Base-by-base conservation (phyloP, 2,797 vertebrate genomes). In the Anguilla pacifica region DNA sequence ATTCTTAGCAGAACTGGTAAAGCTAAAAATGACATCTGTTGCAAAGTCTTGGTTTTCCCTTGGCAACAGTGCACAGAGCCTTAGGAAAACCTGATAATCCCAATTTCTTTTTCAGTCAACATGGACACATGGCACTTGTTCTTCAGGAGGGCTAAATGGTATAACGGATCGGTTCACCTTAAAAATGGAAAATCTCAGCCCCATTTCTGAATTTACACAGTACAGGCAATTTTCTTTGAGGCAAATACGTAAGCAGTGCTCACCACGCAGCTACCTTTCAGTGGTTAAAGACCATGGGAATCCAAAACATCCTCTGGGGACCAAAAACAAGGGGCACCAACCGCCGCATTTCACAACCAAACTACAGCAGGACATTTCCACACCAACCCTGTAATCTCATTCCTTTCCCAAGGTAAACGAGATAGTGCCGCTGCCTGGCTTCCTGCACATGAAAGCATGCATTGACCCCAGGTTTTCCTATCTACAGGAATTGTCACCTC, bases 21-120 rank as follows among this genome's bases (percentile, higher is more conserved):
- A 86, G 28, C 89, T 85, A 10, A 86, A 89, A 88, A 90, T 88
- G 86, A 82, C 86, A 86, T 85, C 82, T 88, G 85, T 82, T 82
- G 87, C 84, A 85, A 72, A 84, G 46, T 82, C 79, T 25, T 82
- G 43, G 79, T 82, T 82, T 82, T n/a, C 46, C 79, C 46, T 82
- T 83, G 83, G 51, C 86, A 67, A 87, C 61, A 85, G 43, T 86
- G 87, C 79, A 83, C 22, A 67, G 87, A 83, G 57, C 39, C 72
- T 59, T 53, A 28, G n/a, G 72, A 51, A 53, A 53, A 43, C 46
- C 19, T 49, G 46, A 82, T 51, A 82, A n/a, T 22, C 43, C 79
- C 43, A 51, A 53, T 82, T 49, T 49, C 22, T 3, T 82, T 49
- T 10, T 51, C 10, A 22, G 15, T 10, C 31, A 74, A 19, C 6